These are phyloP conservation scores for Troides oblongomaculatus DNA, from an alignment of 2,888 invertebrate genomes.

Conservation along the genomic window DNA sequence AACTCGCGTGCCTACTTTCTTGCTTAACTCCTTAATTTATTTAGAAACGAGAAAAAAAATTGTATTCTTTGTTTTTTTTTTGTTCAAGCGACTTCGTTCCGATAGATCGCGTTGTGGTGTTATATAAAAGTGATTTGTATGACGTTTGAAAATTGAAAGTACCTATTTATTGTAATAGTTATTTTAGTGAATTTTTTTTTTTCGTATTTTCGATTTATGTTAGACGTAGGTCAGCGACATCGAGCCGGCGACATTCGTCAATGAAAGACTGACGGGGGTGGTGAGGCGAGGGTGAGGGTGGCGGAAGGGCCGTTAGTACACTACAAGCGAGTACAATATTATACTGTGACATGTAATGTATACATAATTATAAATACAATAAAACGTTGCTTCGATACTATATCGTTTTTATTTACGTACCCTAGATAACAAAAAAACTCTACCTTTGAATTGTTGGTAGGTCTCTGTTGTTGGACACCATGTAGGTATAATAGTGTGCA, in stretches of 20 bases:
- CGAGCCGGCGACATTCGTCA: not conserved
- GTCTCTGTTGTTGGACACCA: too few species aligned
- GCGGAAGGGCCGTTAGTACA: not conserved
- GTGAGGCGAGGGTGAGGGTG: too few species aligned
- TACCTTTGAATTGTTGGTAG: too few species aligned
- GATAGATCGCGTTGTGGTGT: too few species aligned
- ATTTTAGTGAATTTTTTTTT: too few species aligned
- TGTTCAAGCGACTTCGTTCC: too few species aligned
- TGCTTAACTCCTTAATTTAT: slow-evolving; percentile 65
- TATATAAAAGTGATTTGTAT: too few species aligned
- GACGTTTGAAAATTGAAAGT: not conserved
- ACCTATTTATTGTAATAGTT: not conserved
- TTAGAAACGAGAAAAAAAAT: slow-evolving; percentile 32
- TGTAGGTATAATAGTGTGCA: too few species aligned
- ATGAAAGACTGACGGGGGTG: not conserved
- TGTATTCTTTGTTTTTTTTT: slow-evolving; percentile 23
- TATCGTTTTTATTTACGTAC: slow-evolving; percentile 33
- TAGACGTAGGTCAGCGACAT: too few species aligned
- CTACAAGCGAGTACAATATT: slow-evolving; percentile 64
- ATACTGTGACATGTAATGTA: slow-evolving; percentile 65
- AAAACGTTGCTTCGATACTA: slow-evolving; percentile 65
- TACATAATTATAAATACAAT: slow-evolving; percentile 55
- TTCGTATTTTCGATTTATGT: too few species aligned
- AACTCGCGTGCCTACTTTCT: slow-evolving; percentile 68
- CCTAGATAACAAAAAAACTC: not conserved